A percentile compares a stretch with the other conserved stretches of the same genome.
Conservation (phyloP, 2,797 vertebrate genomes). For the Ambastaia sidthimunki region DNA sequence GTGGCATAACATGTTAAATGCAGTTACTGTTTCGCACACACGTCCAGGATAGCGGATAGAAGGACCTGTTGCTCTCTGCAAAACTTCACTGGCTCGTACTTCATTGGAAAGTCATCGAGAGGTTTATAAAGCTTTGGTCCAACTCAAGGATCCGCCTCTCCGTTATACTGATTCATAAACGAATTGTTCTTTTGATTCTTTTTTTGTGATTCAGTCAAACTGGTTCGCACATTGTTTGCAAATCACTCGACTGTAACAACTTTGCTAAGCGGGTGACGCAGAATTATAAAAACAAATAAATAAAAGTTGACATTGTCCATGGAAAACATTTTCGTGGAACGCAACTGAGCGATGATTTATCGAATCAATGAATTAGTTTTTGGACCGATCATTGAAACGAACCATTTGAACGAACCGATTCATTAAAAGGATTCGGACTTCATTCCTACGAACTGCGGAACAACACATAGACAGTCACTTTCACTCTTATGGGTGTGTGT, state of each 20-base stretch:
- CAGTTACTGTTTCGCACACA: conserved; percentile 18
- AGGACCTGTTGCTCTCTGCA: neutral
- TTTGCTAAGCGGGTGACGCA: neutral
- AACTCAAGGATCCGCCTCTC: conserved; percentile 21
- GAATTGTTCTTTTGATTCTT: conserved; percentile 6
- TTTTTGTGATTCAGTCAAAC: neutral
- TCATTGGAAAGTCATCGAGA: neutral
- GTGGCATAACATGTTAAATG: conserved; percentile 47
- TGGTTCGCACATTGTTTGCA: neutral
- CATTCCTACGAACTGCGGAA: neutral
- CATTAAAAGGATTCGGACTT: neutral
- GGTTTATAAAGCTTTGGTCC: neutral
- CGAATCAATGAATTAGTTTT: neutral
- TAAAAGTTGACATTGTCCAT: too few species aligned
- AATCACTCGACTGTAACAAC: neutral
- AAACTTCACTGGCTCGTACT: conserved; percentile 2
- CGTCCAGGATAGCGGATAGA: neutral
- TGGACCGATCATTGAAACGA: neutral
- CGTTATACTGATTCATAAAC: conserved; percentile 2
- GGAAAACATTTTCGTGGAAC: too few species aligned
- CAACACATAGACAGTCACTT: neutral
- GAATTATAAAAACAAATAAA: too few species aligned
- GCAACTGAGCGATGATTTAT: too few species aligned
- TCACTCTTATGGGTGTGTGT: conserved; percentile 1
- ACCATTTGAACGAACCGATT: conserved; percentile 10